A percentile compares a stretch with the other conserved stretches of the same genome.
phyloP scores from a whole-genome alignment of 2,113 vertebrate genomes.

The Neoarius graeffei region DNA sequence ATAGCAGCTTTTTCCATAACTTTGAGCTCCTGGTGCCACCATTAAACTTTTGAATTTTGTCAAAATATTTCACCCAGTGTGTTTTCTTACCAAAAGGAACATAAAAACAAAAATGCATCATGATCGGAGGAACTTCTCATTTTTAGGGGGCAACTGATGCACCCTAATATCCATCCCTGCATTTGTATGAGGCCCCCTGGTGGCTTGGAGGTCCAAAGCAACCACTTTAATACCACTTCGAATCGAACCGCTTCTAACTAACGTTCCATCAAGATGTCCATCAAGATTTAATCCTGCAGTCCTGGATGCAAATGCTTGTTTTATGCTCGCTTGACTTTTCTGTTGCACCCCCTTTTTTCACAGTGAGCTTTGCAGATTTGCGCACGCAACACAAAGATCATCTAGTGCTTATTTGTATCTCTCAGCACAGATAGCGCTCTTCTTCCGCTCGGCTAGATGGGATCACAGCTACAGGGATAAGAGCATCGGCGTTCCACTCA shows the following conservation, averaged over 20 bases:
- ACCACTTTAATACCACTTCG: background rate
- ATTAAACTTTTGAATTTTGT: too few species aligned
- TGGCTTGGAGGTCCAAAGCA: background rate
- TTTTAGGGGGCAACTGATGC: too few species aligned
- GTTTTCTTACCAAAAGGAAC: too few species aligned
- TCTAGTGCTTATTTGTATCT: conserved; percentile 6
- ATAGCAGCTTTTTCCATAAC: too few species aligned
- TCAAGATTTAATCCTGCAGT: background rate
- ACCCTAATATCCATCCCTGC: background rate
- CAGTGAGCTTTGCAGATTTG: background rate
- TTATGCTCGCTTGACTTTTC: background rate
- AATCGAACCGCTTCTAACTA: too few species aligned
- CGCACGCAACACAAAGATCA: background rate
- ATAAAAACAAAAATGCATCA: too few species aligned
- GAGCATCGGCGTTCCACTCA: conserved; percentile 44
- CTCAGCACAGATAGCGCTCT: conserved; percentile 18
- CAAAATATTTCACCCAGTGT: too few species aligned
- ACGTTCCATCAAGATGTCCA: background rate
- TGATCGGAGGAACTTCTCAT: too few species aligned
- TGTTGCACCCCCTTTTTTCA: background rate
- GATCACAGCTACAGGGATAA: conserved; percentile 48
- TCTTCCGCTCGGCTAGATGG: conserved; percentile 34
- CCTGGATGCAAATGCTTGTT: background rate
- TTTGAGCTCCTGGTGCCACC: too few species aligned
- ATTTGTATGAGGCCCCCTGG: background rate